Evolutionary conservation across 2,113 vertebrate genomes (phyloP).

Genomic region (Uria aalge): DNA sequence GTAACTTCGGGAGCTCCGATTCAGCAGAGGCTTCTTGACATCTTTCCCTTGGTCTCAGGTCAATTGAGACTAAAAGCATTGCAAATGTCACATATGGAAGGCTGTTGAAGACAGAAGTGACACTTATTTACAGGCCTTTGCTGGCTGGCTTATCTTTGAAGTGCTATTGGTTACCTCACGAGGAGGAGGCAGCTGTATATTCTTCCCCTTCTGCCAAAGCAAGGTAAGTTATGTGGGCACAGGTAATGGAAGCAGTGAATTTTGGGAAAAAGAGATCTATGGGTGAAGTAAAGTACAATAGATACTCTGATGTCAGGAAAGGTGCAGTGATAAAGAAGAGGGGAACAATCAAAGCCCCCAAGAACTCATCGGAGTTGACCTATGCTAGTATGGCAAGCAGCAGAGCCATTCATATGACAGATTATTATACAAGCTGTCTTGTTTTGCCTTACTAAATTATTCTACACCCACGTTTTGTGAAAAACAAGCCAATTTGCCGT

Average conservation of each 20-base stretch:
- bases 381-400: not conserved
- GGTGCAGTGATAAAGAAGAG: not conserved
- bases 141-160: constrained; percentile 33
- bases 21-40: not conserved
- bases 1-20: not conserved
- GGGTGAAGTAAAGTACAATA: not conserved
- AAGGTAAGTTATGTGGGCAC: constrained; percentile 36
- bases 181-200: constrained; percentile 34
- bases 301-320: not conserved
- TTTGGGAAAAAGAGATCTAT: not conserved
- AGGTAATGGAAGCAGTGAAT: constrained; percentile 57
- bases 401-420: not conserved
- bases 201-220: not conserved
- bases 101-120: not conserved
- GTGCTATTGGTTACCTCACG: constrained; percentile 49
- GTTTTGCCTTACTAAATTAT: not conserved
- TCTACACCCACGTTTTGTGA: not conserved
- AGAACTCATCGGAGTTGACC: not conserved
- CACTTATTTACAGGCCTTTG: not conserved
- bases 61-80: not conserved
- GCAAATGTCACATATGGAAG: not conserved
- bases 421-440: not conserved
- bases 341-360: not conserved
- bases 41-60: not conserved
- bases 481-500: not conserved